Percentiles rank a stretch among this genome's conserved stretches.
Evolutionary conservation across 2,113 vertebrate species (phyloP).

Genomic region (Pycnonotus jocosus): DNA sequence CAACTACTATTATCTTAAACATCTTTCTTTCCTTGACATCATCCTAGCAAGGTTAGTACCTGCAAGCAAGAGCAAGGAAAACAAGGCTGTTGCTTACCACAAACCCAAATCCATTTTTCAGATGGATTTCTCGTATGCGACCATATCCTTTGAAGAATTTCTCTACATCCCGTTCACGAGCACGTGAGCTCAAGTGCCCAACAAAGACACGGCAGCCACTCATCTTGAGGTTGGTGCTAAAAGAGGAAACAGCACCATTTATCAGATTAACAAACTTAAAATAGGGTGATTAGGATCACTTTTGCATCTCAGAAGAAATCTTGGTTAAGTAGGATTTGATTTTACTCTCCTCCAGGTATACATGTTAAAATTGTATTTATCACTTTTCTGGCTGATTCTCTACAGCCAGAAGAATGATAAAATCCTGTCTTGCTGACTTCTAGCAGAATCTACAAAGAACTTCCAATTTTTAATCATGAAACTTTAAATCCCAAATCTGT

Average conservation of each 20-base stretch:
- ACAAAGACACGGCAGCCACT: conserved; percentile 91
- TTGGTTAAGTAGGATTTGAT: not conserved
- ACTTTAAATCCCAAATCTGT: not conserved
- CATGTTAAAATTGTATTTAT: not conserved
- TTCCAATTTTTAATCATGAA: not conserved
- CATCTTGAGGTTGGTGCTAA: conserved; percentile 68
- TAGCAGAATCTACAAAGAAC: not conserved
- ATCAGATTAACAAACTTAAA: not conserved
- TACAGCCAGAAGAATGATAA: not conserved
- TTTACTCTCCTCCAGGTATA: not conserved
- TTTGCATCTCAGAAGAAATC: not conserved
- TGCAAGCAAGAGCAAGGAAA: not conserved
- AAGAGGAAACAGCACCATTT: not conserved
- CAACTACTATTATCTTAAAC: not conserved
- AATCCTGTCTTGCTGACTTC: not conserved
- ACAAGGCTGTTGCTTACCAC: conserved; percentile 75
- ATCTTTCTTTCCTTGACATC: not conserved
- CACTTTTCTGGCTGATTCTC: not conserved
- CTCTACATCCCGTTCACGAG: conserved; percentile 88
- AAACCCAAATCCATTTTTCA: conserved; percentile 93
- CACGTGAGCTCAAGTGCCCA: conserved; percentile 88
- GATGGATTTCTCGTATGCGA: conserved; percentile 86
- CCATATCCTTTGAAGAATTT: conserved; percentile 95
- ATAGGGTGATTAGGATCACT: not conserved
- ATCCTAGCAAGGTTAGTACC: not conserved